Evolutionary conservation across 2,113 vertebrate genomes (phyloP), one percentile per base, ranked within the genome.

Genomic region (Heterotilapia buettikoferi): DNA sequence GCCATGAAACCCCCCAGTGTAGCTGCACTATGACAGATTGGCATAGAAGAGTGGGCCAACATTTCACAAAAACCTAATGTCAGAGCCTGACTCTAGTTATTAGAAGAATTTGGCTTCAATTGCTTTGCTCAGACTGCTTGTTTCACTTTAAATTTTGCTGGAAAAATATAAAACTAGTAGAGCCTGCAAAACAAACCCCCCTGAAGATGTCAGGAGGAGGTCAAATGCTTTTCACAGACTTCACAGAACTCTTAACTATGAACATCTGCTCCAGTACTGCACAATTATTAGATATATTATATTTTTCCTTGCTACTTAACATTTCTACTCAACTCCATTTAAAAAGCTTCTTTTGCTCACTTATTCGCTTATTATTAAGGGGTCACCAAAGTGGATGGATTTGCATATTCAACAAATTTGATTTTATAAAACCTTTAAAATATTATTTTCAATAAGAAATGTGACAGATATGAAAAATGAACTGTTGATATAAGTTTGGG

Each of bases 151-250:
- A 29, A 19, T 29, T 47, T 47, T 76, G 14, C 14, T 47, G 24
- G 24, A 18, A 76, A 47, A 45, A 45, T 45, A 26, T 45, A 45
- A 76, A 76, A 76, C 68, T 45, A 76, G 40, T 7, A 24, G 8
- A 73, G 68, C 38, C 21, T 24, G 13, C 5, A 45, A 73, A 47
- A 76, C 40, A 47, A 24, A 0, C 0, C 21, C 38, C 13, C 5
- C 40, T 18, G 40, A 19, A 26, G 40, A 45, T 76, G 24, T 76
- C 68, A 76, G 6, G 24, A 76, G 40, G 14, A 1, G 24, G 21
- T 29, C 68, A 73, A 47, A 76, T 11, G 68, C 68, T 76, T 76
- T 47, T 40, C 40, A 73, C 13, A 18, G 40, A 43, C 21, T 45
- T 0, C 68, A 73, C 40, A 76, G 40, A 43, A 29, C 38, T 26